phyloP scores from a whole-genome alignment of 2,113 vertebrate species.

The Rallus limicola region DNA sequence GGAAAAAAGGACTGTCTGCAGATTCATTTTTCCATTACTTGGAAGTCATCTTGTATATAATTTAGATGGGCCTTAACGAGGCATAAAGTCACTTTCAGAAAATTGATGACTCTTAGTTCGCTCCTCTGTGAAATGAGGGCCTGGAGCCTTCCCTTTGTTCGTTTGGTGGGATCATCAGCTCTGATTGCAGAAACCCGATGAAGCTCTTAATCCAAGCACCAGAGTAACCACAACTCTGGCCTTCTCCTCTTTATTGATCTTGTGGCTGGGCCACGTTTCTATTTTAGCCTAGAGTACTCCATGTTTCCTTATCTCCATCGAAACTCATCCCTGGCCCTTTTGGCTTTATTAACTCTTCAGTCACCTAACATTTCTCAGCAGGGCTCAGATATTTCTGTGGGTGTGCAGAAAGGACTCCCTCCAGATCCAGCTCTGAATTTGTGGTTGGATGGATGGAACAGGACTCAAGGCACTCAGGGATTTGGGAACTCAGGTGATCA shows the following conservation, averaged over 20 bases:
- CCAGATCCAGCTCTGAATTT: background rate
- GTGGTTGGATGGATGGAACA: accelerated
- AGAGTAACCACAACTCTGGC: constrained; percentile 31
- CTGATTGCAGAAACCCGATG: constrained; percentile 26
- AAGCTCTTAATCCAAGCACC: constrained; percentile 40
- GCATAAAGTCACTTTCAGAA: constrained; percentile 62
- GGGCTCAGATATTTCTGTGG: background rate
- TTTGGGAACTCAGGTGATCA: background rate
- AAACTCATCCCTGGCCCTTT: background rate
- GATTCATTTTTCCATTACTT: constrained; percentile 64
- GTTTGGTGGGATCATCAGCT: constrained; percentile 29
- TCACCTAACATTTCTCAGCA: background rate
- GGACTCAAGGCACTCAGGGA: background rate
- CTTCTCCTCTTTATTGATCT: constrained; percentile 34
- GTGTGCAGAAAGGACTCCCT: background rate
- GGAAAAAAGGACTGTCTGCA: background rate
- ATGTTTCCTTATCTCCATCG: background rate
- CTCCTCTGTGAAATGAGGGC: constrained; percentile 43
- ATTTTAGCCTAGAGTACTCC: background rate
- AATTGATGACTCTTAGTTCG: constrained; percentile 39
- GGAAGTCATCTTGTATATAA: constrained; percentile 61
- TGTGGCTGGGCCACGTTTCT: background rate
- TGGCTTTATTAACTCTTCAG: background rate
- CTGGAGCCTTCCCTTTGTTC: constrained; percentile 51
- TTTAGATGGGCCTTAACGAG: constrained; percentile 65